A percentile compares a stretch with the other conserved stretches of the same genome.
Conservation (phyloP, 2,888 invertebrate species). For the Netelia melanura region DNA sequence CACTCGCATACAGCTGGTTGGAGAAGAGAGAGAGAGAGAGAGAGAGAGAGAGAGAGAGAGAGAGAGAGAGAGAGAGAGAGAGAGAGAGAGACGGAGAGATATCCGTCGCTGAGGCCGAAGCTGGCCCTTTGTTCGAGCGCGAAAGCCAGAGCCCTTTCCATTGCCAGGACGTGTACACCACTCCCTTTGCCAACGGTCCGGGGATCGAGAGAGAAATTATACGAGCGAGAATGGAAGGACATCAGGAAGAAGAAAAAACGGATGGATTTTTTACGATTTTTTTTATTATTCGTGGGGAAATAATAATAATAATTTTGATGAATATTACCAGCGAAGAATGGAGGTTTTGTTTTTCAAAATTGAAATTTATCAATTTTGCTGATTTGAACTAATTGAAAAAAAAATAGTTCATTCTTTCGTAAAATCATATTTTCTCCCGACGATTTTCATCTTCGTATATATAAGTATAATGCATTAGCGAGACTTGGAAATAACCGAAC, state of each 20-base stretch:
- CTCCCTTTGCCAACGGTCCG: constrained; percentile 37
- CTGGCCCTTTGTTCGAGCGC: constrained; percentile 62
- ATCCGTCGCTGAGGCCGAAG: constrained; percentile 12
- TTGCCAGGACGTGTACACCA: constrained; percentile 14
- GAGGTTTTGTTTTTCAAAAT: too few relatives aligned
- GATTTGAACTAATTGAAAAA: background rate
- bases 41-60: constrained; percentile 8
- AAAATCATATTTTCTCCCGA: background rate
- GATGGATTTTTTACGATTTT: background rate
- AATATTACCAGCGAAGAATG: too few relatives aligned
- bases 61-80: constrained; percentile 3
- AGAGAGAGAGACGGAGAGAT: constrained; percentile 5
- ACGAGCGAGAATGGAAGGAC: background rate
- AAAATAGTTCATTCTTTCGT: background rate
- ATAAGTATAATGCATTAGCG: background rate
- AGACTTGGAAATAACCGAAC: constrained; percentile 54
- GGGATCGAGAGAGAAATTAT: constrained; percentile 10
- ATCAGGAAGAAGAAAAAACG: background rate
- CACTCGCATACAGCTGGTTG: constrained; percentile 4
- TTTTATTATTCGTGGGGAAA: too few relatives aligned
- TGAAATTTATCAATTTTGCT: too few relatives aligned
- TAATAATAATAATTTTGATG: too few relatives aligned
- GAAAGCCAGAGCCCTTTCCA: constrained; percentile 42
- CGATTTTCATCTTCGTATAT: background rate
- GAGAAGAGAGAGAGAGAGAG: constrained; percentile 17